Conservation (phyloP, 2,888 invertebrate species). For the Nemoura dubitans region DNA sequence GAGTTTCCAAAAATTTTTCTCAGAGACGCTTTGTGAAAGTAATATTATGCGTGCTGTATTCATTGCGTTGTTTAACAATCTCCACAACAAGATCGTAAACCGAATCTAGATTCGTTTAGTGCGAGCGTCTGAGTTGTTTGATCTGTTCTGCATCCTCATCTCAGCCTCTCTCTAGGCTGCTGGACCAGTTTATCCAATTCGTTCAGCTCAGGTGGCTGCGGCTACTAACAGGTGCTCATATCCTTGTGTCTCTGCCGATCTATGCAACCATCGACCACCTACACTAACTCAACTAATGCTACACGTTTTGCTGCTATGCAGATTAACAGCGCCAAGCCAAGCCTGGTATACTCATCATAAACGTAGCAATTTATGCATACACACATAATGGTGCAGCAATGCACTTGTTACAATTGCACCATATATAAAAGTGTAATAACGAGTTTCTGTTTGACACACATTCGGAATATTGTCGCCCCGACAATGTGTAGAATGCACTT, state of each 20-base stretch:
- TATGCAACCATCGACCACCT: not conserved
- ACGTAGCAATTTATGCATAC: not conserved
- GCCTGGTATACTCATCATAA: conserved; percentile 1
- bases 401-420: not conserved
- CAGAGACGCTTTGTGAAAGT: not conserved
- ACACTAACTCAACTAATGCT: not conserved
- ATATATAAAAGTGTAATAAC: not conserved
- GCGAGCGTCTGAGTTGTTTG: not conserved
- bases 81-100: not conserved
- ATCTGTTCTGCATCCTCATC: conserved; percentile 19
- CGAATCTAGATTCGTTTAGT: not conserved
- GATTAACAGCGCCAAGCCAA: not conserved
- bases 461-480: not conserved
- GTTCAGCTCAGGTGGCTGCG: conserved; percentile 17
- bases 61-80: not conserved
- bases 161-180: conserved; percentile 1
- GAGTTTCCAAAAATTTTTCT: not conserved
- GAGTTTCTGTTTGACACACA: not conserved
- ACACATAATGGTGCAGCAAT: not conserved
- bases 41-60: not conserved
- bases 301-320: not conserved
- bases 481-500: not conserved
- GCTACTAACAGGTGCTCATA: conserved; percentile 18
- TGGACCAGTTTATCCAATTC: conserved; percentile 23
- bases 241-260: not conserved